Evolutionary conservation across 2,888 invertebrate genomes (phyloP).

Genomic region (Nemapogon koenigi): DNA sequence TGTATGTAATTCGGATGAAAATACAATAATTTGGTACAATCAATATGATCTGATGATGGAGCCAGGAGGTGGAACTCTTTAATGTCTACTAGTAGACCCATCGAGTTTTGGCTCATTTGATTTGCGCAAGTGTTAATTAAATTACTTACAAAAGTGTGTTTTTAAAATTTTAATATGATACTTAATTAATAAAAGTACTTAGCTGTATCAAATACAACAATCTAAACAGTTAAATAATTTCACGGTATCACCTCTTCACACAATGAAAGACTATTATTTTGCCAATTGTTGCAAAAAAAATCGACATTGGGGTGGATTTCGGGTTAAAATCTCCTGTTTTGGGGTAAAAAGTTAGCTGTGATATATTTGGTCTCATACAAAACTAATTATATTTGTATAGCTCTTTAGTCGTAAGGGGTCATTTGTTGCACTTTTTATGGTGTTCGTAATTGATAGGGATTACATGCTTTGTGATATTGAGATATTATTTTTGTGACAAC

Average conservation of each 20-base stretch:
- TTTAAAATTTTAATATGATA: too few species aligned
- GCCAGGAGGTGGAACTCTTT: too few species aligned
- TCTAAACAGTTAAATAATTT: conserved; percentile 26
- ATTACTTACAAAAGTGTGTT: too few species aligned
- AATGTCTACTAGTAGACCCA: too few species aligned
- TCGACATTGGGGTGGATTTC: conserved; percentile 31
- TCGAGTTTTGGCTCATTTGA: too few species aligned
- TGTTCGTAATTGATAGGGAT: conserved; percentile 33
- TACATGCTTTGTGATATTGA: conserved; percentile 30
- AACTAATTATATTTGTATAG: conserved; percentile 61
- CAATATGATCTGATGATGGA: too few species aligned
- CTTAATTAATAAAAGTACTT: too few species aligned
- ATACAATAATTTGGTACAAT: too few species aligned
- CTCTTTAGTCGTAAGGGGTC: conserved; percentile 33
- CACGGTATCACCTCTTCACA: conserved; percentile 48
- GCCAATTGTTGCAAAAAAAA: conserved; percentile 45
- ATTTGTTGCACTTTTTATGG: conserved; percentile 30
- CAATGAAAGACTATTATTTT: conserved; percentile 39
- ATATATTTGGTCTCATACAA: conserved; percentile 32
- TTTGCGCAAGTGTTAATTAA: too few species aligned
- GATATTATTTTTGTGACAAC: conserved; percentile 11
- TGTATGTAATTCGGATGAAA: too few species aligned
- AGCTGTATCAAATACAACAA: too few species aligned
- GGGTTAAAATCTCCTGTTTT: conserved; percentile 58
- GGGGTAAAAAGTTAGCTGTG: conserved; percentile 44